phyloP scores from a whole-genome alignment of 1,140 invertebrate genomes.

The Colletes latitarsis region DNA sequence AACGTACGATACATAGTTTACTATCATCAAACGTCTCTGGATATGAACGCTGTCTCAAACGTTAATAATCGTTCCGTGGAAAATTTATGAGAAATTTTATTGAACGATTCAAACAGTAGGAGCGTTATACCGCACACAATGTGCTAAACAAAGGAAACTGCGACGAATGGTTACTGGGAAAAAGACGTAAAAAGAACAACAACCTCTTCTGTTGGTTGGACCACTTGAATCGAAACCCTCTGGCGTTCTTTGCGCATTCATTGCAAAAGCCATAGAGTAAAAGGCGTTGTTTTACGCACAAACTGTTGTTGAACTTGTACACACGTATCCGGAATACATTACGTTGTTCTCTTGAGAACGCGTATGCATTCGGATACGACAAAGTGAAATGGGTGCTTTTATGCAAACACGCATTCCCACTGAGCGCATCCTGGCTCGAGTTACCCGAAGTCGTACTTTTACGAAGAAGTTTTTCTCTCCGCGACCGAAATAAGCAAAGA shows the following conservation, averaged over 20 bases:
- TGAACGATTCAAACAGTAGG: no score
- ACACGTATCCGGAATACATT: not conserved
- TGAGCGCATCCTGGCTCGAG: not conserved
- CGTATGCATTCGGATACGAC: not conserved
- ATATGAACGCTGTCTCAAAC: no score
- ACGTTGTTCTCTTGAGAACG: not conserved
- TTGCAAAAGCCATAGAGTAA: not conserved
- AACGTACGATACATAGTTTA: no score
- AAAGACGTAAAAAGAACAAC: no score
- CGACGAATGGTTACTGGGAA: no score
- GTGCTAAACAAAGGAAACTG: no score
- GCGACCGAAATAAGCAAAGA: no score
- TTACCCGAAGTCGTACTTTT: not conserved
- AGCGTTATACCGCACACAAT: no score
- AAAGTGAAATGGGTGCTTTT: conserved; percentile 10
- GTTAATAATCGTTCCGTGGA: no score
- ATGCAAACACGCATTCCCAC: not conserved
- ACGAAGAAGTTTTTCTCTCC: not conserved
- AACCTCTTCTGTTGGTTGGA: not conserved
- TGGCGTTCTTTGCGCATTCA: not conserved
- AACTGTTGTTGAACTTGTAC: not conserved
- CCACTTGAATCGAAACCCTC: not conserved
- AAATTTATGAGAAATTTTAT: no score
- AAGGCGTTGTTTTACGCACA: not conserved
- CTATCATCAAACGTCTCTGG: no score